phyloP scores from a whole-genome alignment of 1,140 invertebrate species.

The Ceratina australensis region DNA sequence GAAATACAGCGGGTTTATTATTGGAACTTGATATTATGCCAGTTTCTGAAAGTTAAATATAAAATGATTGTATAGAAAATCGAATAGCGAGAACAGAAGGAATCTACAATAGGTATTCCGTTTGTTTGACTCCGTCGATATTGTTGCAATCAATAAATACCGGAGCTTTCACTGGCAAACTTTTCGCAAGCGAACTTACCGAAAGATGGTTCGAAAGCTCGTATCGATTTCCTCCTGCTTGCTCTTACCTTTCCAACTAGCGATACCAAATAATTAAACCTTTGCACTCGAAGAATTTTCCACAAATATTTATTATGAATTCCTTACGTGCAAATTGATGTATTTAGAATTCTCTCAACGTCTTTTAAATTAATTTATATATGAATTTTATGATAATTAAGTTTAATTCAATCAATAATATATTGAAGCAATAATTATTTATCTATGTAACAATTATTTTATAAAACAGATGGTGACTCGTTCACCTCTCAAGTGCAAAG shows the following conservation, averaged over 20 bases:
- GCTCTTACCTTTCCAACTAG: background rate
- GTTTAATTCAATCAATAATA: no score
- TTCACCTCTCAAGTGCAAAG: no score
- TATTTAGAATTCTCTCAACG: no score
- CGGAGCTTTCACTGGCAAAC: background rate
- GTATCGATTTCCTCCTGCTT: slow-evolving; percentile 43
- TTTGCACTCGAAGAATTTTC: no score
- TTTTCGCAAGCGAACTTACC: slow-evolving; percentile 23
- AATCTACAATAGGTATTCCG: slow-evolving; percentile 24
- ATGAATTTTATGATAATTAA: no score
- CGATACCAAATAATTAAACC: background rate
- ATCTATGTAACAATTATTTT: no score
- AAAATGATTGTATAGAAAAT: background rate
- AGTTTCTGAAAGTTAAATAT: background rate
- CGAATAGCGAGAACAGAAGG: background rate
- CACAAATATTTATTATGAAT: no score
- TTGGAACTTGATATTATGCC: background rate
- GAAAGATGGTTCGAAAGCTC: slow-evolving; percentile 33
- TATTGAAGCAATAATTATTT: no score
- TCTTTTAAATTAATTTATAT: no score
- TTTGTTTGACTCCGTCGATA: slow-evolving; percentile 58
- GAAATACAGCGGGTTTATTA: background rate
- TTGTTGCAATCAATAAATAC: slow-evolving; percentile 4
- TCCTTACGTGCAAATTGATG: no score
- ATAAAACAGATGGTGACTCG: no score